Evolutionary conservation across 2,113 vertebrate species (phyloP), one percentile per base, ranked within the genome.

Genomic region (Hypocryptadius cinnamomeus): DNA sequence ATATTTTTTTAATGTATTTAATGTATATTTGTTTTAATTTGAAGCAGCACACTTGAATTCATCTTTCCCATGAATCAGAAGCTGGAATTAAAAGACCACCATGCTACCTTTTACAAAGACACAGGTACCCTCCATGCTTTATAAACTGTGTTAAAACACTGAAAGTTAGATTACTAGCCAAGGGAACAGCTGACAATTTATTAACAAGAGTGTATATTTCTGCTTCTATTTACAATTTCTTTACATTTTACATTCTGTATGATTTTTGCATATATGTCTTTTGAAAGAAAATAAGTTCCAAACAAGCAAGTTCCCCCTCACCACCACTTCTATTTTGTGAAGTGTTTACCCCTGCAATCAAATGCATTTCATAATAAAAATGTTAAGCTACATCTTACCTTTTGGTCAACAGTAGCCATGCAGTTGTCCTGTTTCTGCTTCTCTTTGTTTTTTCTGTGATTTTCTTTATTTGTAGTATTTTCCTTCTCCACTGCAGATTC

Each of bases 331-430:
- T 63, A 23, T 57, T 89, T 39, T 76, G 28, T 79, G 27, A 86
- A 48, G 9, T 6, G 9, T 15, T 73, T 9, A 10, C 7, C 23
- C 23, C 10, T 33, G 33, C 23, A 24, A 63, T 48, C 33, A 59
- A 89, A 63, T 3, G 79, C 24, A 57, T 77, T 64, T 84, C 14
- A 22, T 35, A 85, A 53, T 45, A 71, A 79, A 59, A 57, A 31
- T 1, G 0, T 13, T 31, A 66, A 72, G 70, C 47, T 56, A 35
- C 77, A 63, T 69, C 95, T 97, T 95, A 99, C 99, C 97, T 98
- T 98, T 97, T 99, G 99, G 81, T 99, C 99, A n/a, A 98, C 97
- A 96, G 98, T 97, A 33, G 97, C 96, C 99, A 99, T 99, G 86
- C 96, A 96, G n/a, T 90, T 98, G 95, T 97, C 97, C 2, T 97